Evolutionary conservation across 2,113 vertebrate genomes (phyloP).

Genomic region (Cyanoderma ruficeps): DNA sequence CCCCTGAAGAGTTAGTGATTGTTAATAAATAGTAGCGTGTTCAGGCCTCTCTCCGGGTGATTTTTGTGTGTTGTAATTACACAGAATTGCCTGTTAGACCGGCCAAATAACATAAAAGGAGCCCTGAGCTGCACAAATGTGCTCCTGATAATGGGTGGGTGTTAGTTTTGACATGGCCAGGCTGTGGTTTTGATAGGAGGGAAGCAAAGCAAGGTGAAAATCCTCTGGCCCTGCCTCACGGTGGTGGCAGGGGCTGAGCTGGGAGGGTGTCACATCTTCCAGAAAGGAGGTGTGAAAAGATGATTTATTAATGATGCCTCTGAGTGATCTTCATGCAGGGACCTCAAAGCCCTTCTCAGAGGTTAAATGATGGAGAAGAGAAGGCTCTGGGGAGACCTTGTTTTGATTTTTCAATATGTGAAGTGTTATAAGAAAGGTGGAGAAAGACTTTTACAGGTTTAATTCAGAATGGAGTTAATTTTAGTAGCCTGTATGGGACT

Average conservation of each 20-base stretch:
- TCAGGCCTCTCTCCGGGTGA: slow-evolving; percentile 44
- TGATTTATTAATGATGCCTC: background rate
- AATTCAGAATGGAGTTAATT: background rate
- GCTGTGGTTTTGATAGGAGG: background rate
- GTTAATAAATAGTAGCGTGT: slow-evolving; percentile 40
- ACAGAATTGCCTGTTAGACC: slow-evolving; percentile 13
- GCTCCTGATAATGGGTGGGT: background rate
- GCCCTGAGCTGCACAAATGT: background rate
- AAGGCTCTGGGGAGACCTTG: background rate
- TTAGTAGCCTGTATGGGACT: background rate
- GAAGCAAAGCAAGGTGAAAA: background rate
- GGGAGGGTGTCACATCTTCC: background rate
- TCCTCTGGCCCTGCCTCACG: background rate
- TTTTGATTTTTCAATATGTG: background rate
- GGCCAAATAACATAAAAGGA: slow-evolving; percentile 17
- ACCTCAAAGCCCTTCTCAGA: background rate
- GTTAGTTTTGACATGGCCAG: background rate
- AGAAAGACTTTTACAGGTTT: background rate
- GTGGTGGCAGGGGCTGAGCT: background rate
- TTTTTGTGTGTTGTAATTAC: slow-evolving; percentile 50
- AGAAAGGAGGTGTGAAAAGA: background rate
- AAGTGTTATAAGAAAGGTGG: background rate
- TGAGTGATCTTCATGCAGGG: background rate
- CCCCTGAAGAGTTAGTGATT: background rate
- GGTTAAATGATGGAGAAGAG: background rate